These are phyloP conservation scores for Menura novaehollandiae DNA, from an alignment of 2,113 vertebrate species.

Conservation along the genomic window DNA sequence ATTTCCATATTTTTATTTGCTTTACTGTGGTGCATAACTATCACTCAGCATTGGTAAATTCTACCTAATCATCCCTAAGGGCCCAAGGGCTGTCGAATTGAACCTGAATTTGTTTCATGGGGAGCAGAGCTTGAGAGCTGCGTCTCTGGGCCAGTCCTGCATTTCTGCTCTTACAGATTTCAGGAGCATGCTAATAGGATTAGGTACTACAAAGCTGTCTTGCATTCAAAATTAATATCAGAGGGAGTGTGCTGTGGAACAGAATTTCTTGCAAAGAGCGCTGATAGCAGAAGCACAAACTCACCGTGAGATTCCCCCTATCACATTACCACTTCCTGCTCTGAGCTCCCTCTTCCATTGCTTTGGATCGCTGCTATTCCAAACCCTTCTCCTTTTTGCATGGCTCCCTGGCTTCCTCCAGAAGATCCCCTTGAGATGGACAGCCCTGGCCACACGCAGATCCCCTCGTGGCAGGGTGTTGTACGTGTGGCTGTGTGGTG, in stretches of 20 bases:
- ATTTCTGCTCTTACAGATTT: slow-evolving; percentile 26
- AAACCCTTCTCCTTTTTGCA: neutral
- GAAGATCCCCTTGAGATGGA: neutral
- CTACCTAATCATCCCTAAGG: neutral
- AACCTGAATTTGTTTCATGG: neutral
- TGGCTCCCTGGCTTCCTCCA: neutral
- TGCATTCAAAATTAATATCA: neutral
- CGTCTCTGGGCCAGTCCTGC: neutral
- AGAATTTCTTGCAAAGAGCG: neutral
- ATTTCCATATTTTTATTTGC: neutral
- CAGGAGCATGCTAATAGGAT: slow-evolving; percentile 33
- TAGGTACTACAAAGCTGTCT: slow-evolving; percentile 16
- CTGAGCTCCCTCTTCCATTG: neutral
- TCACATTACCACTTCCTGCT: neutral
- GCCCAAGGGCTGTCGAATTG: neutral
- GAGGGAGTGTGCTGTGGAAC: neutral
- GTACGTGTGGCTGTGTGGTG: rapidly evolving
- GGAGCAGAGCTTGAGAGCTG: neutral
- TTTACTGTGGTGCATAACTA: neutral
- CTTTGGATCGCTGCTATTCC: neutral
- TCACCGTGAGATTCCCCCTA: neutral
- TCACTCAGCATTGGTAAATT: rapidly evolving
- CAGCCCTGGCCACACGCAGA: neutral
- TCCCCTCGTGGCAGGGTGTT: too few relatives aligned
- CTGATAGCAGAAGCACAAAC: neutral